Percentiles rank a stretch among this genome's conserved stretches.
Evolutionary conservation across 2,888 invertebrate genomes (phyloP).

Genomic region (Chalcosyrphus nemorum): DNA sequence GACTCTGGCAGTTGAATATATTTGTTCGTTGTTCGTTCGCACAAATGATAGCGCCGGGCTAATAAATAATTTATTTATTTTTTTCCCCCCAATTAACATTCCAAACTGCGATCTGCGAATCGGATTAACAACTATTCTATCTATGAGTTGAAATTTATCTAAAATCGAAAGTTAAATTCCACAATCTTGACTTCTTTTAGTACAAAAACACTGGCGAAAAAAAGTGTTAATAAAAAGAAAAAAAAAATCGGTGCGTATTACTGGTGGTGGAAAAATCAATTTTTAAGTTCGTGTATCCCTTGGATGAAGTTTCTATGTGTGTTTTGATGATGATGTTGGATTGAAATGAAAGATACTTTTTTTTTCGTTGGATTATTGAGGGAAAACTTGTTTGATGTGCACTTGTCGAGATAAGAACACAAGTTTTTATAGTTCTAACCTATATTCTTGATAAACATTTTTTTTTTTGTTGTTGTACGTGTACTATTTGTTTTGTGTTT

Average conservation of each 20-base stretch:
- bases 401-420: constrained; percentile 44
- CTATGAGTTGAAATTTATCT: neutral
- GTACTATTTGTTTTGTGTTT: neutral
- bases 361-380: constrained; percentile 14
- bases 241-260: constrained; percentile 55
- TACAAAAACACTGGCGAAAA: neutral
- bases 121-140: constrained; percentile 18
- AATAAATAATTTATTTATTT: constrained; percentile 63
- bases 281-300: constrained; percentile 54
- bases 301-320: constrained; percentile 17
- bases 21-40: constrained; percentile 58
- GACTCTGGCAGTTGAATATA: constrained; percentile 68
- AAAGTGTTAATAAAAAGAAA: neutral
- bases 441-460: constrained; percentile 25
- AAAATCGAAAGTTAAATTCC: neutral
- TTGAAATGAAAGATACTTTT: neutral
- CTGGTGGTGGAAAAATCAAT: constrained; percentile 62
- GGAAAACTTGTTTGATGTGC: constrained; percentile 43
- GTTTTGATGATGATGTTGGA: constrained; percentile 2
- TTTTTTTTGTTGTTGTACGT: constrained; percentile 18
- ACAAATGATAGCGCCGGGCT: constrained; percentile 66
- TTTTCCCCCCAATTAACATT: constrained; percentile 41
- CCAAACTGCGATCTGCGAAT: constrained; percentile 17
- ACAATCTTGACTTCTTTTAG: no score
- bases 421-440: constrained; percentile 30